Base-by-base conservation (phyloP, 1,140 invertebrate genomes). In the Venturia canescens region DNA sequence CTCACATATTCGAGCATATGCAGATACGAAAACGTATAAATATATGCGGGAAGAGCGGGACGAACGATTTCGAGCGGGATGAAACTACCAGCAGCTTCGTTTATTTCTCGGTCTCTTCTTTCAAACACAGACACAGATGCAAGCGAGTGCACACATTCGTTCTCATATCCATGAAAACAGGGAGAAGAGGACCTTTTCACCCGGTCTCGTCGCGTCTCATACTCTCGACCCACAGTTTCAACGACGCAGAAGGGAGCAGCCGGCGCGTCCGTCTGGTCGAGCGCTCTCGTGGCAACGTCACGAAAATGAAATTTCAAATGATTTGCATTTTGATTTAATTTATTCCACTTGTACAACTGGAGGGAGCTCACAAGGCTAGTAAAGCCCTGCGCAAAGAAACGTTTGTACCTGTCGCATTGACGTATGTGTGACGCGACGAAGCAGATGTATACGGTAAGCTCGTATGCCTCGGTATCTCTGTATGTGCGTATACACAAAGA, bases 251-350 rank as follows among this genome's bases (percentile, higher is more conserved):
- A 53, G n/a, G 50, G 15, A 2, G 15, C 50, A 53, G n/a, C 50
- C 31, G 31, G 31, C 21, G 57, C 21, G 57, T 26, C 57, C n/a
- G 69, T 71, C 69, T 44, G 69, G 23, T 50, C 38, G 23, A 50
- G 29, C 34, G 15, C 70, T 23, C 66, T 13, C 31, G 31, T 23
- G 63, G 3, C 50, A 53, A 53, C 50, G 3, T 16, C 79, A 3
- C 50, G 72, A 75, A 75, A 75, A 75, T 75, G 48, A 75, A 75
- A 75, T 75, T 75, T 50, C 79, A 67, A 67, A 27, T 80, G 69
- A 84, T 84, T 83, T 83, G 79, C 83, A 83, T 84, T 83, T 83
- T 83, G 69, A 82, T 83, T 81, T 84, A 79, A 84, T 83, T 81
- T 84, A 83, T 81, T 84, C 82, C 80, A 74, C 66, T 75, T 75